These are phyloP conservation scores for Shargacucullia verbasci DNA, from an alignment of 2,888 invertebrate species.

Conservation along the genomic window DNA sequence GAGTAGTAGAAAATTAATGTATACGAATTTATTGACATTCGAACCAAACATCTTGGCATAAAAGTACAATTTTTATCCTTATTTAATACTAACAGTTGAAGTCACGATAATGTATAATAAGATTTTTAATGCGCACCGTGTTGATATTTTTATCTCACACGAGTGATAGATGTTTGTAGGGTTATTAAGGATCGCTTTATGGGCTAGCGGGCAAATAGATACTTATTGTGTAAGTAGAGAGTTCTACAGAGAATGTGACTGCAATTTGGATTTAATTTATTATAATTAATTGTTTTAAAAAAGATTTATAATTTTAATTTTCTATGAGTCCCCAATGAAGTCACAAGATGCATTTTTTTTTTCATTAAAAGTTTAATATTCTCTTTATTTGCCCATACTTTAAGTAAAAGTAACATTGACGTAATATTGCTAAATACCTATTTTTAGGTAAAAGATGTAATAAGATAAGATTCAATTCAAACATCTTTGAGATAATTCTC, in stretches of 20 bases:
- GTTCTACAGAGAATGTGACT: slow-evolving; percentile 46
- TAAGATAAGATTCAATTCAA: slow-evolving; percentile 45
- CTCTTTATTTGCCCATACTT: slow-evolving; percentile 50
- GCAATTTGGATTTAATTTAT: slow-evolving; percentile 47
- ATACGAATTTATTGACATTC: slow-evolving; percentile 31
- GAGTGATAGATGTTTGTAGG: slow-evolving; percentile 46
- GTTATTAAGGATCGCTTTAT: slow-evolving; percentile 36
- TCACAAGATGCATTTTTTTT: slow-evolving; percentile 49
- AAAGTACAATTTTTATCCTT: slow-evolving; percentile 45
- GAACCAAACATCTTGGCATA: slow-evolving; percentile 14
- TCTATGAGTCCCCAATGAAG: slow-evolving; percentile 15
- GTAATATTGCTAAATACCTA: slow-evolving; percentile 46
- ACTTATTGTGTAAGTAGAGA: slow-evolving; percentile 52
- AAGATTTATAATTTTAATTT: slow-evolving; percentile 42
- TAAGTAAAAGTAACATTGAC: slow-evolving; percentile 42
- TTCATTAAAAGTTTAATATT: slow-evolving; percentile 27
- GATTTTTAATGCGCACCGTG: slow-evolving; percentile 60
- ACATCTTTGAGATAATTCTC: slow-evolving; percentile 63
- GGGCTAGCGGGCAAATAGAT: slow-evolving; percentile 52
- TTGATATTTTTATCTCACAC: slow-evolving; percentile 54
- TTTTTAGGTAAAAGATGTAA: slow-evolving; percentile 50
- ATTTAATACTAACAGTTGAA: slow-evolving; percentile 22
- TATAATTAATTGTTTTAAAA: slow-evolving; percentile 25
- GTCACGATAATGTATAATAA: slow-evolving; percentile 62
- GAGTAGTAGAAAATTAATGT: slow-evolving; percentile 11